Base-by-base conservation (phyloP, 30 jellyfish, hydroid and myxozoan species). In the Rhopilema esculentum region DNA sequence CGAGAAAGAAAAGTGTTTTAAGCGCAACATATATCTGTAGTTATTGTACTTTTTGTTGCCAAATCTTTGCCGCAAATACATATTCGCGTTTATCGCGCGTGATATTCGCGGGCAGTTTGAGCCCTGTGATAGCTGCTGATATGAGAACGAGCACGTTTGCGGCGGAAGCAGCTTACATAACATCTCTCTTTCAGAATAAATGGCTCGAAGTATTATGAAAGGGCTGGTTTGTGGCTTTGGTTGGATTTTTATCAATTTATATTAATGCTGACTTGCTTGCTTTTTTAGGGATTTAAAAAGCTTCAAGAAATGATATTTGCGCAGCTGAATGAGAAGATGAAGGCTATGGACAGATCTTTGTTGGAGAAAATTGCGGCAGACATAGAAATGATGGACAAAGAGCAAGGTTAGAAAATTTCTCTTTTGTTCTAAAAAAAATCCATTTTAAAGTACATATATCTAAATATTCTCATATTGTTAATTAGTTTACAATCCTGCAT, bases 321-420 rank as follows among this genome's bases (percentile, higher is more conserved):
- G 1, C 98, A 92, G 84, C 82, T 92, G 76, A 92, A 92, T 83
- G 98, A 92, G 71, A 92, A 92, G 63, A 92, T 92, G 98, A 89
- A 72, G 50, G 98, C 98, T 40, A 92, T 92, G 98, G 98, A 92
- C 88, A 86, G 98, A 17, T 92, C 98, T 33, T 53, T 92, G 91
- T 74, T 92, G 83, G 98, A 92, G 50, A 92, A 92, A 51, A 80
- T 92, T 53, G 98, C 98, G 0, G 98, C 96, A 8, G 98, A 92
- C 73, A 92, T 92, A 40, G 98, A 92, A 75, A 92, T 92, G 98
- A 62, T 92, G 96, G 98, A 92, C 91, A 77, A 88, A 27, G 98
- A 92, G 29, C 98, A 92, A 92, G 98, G 98, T 92, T 29, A 50
- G 85, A 27, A 49, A 2, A 6, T 40, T 40, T 40, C 12, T 40